A percentile compares a stretch with the other conserved stretches of the same genome.
These are phyloP conservation scores for Neomorphus geoffroyi DNA, from an alignment of 2,797 vertebrate genomes.

Conservation along the genomic window DNA sequence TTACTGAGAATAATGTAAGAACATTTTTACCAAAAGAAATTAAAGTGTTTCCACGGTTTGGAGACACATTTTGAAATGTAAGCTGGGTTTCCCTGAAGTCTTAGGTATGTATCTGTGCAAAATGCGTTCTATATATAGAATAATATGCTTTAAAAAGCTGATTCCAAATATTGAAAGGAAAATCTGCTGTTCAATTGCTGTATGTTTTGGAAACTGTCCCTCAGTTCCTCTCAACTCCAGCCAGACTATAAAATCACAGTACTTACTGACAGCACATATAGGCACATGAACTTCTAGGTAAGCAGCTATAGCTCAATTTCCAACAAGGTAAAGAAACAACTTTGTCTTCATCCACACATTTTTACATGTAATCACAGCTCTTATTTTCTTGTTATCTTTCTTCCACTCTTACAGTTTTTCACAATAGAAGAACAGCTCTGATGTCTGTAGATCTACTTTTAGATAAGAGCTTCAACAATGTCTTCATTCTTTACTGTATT, in stretches of 20 bases:
- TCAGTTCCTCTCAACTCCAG: background rate
- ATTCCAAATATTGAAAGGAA: background rate
- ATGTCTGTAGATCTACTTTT: background rate
- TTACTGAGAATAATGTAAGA: background rate
- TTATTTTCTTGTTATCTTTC: background rate
- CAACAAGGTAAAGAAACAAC: background rate
- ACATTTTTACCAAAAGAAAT: background rate
- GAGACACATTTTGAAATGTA: constrained; percentile 3
- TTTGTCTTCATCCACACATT: background rate
- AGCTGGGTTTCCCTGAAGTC: constrained; percentile 15
- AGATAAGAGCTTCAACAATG: background rate
- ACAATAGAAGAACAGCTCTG: background rate
- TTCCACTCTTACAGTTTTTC: background rate
- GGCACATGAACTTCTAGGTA: background rate
- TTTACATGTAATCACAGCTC: background rate
- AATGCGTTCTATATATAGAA: background rate
- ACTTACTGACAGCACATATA: background rate
- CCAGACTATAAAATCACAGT: background rate
- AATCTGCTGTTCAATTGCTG: background rate
- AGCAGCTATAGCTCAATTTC: background rate
- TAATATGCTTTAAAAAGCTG: background rate
- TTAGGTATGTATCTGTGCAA: constrained; percentile 1
- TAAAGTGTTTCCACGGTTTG: background rate
- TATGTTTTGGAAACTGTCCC: background rate
- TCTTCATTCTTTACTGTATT: background rate